Evolutionary conservation across 1,140 invertebrate species (phyloP), one percentile per base, ranked within the genome.

Genomic region (Lasioglossum albipes): DNA sequence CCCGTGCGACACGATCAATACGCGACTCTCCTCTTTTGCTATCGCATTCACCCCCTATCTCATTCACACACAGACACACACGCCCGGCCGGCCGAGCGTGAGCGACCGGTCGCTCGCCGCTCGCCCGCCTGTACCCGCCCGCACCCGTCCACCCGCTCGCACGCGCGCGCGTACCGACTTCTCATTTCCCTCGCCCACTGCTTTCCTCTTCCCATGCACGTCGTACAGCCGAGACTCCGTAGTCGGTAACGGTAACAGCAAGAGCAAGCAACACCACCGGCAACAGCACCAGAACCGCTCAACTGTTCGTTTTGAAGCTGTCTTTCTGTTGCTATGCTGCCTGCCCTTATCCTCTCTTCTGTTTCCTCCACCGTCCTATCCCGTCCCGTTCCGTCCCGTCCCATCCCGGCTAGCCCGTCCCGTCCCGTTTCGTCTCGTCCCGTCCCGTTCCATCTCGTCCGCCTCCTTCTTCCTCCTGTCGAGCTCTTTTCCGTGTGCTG

Each of bases 321-420:
- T 87, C 91, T 91, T 92, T 91, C 92, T 93, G 92, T 92, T 93
- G 92, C 92, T 93, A 92, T 93, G 92, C 92, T 89, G 91, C 91
- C 86, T 88, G 80, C 75, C 75, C 87, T 86, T 75, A 73, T 68
- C 71, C 76, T 75, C 82, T 81, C 79, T 67, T 85, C 79, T 85
- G 83, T 78, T 81, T 82, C 75, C 67, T 75, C 76, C 76, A 52
- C 68, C 79, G 75, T 59, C 67, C 87, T 73, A 71, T 76, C 76
- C 79, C 84, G 49, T 52, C 3, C 45, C 45, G 45, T 49, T 0
- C 12, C 45, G n/a, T n/a, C n/a, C 68, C 79, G 75, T 59, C 67
- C 87, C 75, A 73, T 76, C 75, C 79, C 84, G 49, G 16, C 5
- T 27, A 27, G 27, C 27, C 45, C 45, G 45, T 49, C 9, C 13